Base-by-base conservation (phyloP, 2,797 vertebrate genomes). In the Lepilemur septentrionalis region DNA sequence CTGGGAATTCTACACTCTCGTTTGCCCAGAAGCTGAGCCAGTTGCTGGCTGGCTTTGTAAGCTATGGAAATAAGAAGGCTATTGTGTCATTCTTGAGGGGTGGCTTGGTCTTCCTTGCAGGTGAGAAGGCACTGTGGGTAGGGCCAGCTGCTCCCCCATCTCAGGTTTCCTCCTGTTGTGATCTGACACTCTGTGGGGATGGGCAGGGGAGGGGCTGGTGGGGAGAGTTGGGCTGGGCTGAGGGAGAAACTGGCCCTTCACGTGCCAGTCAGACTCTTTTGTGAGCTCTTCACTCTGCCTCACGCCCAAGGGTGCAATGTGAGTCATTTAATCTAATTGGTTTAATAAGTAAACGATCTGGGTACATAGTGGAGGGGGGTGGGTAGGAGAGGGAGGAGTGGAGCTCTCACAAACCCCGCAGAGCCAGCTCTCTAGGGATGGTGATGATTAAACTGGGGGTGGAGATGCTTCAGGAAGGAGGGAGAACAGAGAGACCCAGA, bases 261-360 rank as follows among this genome's bases (percentile, higher is more conserved):
- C 93, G 48, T 52, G 52, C 76, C 83, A 87, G 69, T 72, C 95
- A 81, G 8, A 92, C 90, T 83, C 93, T 7, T 3, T 89, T 55
- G 32, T 97, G 93, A 89, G 80, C 46, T 97, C 76, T 96, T 97
- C 95, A 93, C 91, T 97, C 85, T 35, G 9, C 93, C 94, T 85
- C 43, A 78, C 90, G 94, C 91, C 88, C 73, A 72, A 25, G 95
- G 94, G 97, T 95, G 89, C 95, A 86, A 52, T 10, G 4, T 95
- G 97, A 97, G 93, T 98, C 97, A 97, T 28, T 52, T 96, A 90
- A 93, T 97, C 87, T 97, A 81, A 96, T 97, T 98, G 92, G 57
- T 82, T 98, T 98, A 96, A 96, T 93, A 82, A 94, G 94, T 97
- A 96, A 97, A 90, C 28, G 90, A 94, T 93, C 84, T 84, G n/a